phyloP scores from a whole-genome alignment of 92 coral and sea anemone species.

The Nematostella vectensis region DNA sequence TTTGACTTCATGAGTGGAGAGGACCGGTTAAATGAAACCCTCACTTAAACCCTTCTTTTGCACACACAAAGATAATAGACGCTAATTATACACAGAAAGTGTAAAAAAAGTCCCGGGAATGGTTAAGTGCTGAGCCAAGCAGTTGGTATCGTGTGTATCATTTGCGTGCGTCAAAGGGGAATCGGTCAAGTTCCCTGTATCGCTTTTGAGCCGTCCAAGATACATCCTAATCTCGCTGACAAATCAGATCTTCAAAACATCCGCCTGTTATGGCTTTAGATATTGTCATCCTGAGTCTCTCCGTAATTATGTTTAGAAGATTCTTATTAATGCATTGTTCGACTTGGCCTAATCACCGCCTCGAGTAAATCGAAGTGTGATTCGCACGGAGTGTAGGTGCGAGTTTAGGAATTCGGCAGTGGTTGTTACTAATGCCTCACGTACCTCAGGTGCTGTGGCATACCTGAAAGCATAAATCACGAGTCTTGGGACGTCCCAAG shows the following conservation, averaged over 20 bases:
- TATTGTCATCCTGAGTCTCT: slow-evolving; percentile 32
- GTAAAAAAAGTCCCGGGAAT: too few relatives aligned
- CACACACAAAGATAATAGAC: slow-evolving; percentile 17
- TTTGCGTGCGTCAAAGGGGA: slow-evolving; percentile 25
- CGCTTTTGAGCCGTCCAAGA: slow-evolving; percentile 22
- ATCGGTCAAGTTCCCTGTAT: too few relatives aligned
- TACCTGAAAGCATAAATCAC: too few relatives aligned
- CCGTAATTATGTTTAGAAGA: slow-evolving; percentile 33
- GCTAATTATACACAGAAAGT: slow-evolving; percentile 9
- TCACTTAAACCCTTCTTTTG: slow-evolving; percentile 7
- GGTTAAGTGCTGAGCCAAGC: too few relatives aligned
- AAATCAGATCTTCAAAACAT: slow-evolving; percentile 67
- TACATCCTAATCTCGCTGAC: slow-evolving; percentile 31
- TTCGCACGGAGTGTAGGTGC: slow-evolving; percentile 44
- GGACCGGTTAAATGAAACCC: slow-evolving; percentile 24
- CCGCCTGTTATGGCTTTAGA: slow-evolving; percentile 42
- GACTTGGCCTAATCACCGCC: slow-evolving; percentile 46
- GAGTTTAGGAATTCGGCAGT: slow-evolving; percentile 37
- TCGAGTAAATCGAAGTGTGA: slow-evolving; percentile 41
- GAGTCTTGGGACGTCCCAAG: too few relatives aligned
- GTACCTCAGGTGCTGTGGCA: too few relatives aligned
- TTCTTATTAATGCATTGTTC: slow-evolving; percentile 76
- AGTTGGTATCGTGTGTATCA: too few relatives aligned
- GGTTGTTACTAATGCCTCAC: too few relatives aligned
- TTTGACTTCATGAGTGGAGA: slow-evolving; percentile 9